Base-by-base conservation (phyloP, 2,797 vertebrate species). In the Tauraco hartlaubi region DNA sequence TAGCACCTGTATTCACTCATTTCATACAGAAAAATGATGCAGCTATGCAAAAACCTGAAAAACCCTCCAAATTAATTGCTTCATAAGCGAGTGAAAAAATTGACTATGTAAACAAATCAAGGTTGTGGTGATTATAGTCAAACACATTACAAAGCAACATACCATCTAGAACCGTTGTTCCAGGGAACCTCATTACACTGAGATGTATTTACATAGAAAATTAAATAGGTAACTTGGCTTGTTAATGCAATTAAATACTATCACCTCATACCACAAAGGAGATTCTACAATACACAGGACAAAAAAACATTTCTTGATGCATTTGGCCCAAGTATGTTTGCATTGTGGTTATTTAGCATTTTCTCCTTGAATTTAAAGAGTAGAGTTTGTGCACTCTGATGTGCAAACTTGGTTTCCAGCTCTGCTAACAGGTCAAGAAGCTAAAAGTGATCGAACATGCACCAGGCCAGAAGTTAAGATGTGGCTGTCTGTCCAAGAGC, bases 141-240 rank as follows among this genome's bases (percentile, higher is more conserved):
- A 77, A 61, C 1, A 11, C 26, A 43, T 49, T 52, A 43, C 0
- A 0, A 64, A 43, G 19, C 19, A 72, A 37, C 15, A 22, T 0
- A n/a, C 19, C 17, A 71, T 16, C 56, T 26, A 78, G 22, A 83
- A 33, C 26, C 2, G 1, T 5, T 71, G 16, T 9, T 91, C 16
- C 41, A 51, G 51, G 66, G 54, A 88, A 54, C 3, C 13, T 62
- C 3, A 2, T 44, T 61, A 43, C 25, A 78, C 5, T 3, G 20
- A 72, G 15, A 64, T 23, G 5, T 14, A 62, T 58, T 58, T 46
- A 64, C 0, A 3, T 1, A 29, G 28, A 55, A 90, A 68, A 77
- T 2, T 1, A 44, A 73, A 82, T 0, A 21, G 4, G 6, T 35
- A 76, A 64, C n/a, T 64, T 29, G 22, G 49, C 35, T 83, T 44